Evolutionary conservation across 2,113 vertebrate genomes (phyloP).

Genomic region (Heloderma charlesbogerti): DNA sequence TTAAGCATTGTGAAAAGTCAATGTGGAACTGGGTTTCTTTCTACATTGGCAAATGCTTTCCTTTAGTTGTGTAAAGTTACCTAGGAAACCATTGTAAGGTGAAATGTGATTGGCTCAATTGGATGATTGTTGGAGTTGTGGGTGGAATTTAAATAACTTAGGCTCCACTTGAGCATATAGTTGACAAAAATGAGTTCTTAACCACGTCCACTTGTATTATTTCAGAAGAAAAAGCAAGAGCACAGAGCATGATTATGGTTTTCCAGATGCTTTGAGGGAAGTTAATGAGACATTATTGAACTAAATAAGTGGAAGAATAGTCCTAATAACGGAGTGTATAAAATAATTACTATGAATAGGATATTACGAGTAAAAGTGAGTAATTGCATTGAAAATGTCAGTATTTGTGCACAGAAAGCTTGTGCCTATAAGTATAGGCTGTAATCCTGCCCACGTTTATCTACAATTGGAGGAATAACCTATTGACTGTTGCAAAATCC

Average conservation of each 20-base stretch:
- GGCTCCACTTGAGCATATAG: not conserved
- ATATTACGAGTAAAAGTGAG: not conserved
- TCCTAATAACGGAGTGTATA: not conserved
- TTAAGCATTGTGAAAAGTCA: slow-evolving; percentile 19
- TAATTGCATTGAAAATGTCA: not conserved
- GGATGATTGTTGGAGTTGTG: not conserved
- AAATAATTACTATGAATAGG: not conserved
- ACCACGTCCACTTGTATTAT: not conserved
- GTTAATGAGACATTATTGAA: not conserved
- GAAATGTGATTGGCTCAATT: not conserved
- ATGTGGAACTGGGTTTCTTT: not conserved
- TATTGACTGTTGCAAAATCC: not conserved
- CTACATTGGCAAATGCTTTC: not conserved
- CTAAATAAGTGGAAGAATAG: not conserved
- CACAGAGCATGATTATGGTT: not conserved
- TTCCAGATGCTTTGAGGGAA: not conserved
- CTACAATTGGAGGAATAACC: not conserved
- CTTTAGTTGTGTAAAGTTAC: slow-evolving; percentile 40
- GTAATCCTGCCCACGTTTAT: not conserved
- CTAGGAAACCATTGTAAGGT: slow-evolving; percentile 22
- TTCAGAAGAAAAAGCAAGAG: not conserved
- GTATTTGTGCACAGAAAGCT: not conserved
- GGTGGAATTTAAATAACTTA: not conserved
- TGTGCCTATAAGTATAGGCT: not conserved
- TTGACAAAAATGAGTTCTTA: not conserved